phyloP scores from a whole-genome alignment of 2,797 vertebrate species.

The Paratrypauchen microcephalus region DNA sequence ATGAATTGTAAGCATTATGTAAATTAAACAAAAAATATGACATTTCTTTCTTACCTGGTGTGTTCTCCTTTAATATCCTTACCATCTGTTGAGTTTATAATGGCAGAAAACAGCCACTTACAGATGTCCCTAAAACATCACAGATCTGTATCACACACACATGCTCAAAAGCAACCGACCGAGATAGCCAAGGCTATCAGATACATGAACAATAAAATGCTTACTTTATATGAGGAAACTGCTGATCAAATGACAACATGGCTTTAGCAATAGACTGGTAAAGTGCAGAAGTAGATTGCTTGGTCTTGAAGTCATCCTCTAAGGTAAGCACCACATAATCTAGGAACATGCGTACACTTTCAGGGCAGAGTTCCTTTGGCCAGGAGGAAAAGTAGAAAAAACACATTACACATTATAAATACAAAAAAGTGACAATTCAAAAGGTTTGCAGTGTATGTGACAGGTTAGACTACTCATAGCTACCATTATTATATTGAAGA shows the following conservation, averaged over 20 bases:
- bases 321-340: slow-evolving; percentile 90
- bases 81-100: slow-evolving; percentile 66
- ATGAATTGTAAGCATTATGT: not conserved
- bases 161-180: not conserved
- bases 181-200: not conserved
- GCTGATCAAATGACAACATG: slow-evolving; percentile 84
- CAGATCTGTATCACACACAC: not conserved
- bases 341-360: slow-evolving; percentile 81
- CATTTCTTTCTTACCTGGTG: slow-evolving; percentile 58
- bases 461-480: no score
- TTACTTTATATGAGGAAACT: slow-evolving; percentile 85
- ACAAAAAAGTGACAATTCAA: no score
- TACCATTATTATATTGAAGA: no score
- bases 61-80: slow-evolving; percentile 47
- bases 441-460: no score
- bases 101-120: slow-evolving; percentile 83
- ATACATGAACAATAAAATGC: not conserved
- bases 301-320: slow-evolving; percentile 88
- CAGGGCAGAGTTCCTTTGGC: slow-evolving; percentile 38
- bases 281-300: slow-evolving; percentile 62
- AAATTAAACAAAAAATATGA: not conserved
- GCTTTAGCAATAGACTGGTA: slow-evolving; percentile 83
- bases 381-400: not conserved
- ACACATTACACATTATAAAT: not conserved
- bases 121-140: slow-evolving; percentile 81